Evolutionary conservation across 1,140 invertebrate genomes (phyloP).

Genomic region (Papilio aristodemus): DNA sequence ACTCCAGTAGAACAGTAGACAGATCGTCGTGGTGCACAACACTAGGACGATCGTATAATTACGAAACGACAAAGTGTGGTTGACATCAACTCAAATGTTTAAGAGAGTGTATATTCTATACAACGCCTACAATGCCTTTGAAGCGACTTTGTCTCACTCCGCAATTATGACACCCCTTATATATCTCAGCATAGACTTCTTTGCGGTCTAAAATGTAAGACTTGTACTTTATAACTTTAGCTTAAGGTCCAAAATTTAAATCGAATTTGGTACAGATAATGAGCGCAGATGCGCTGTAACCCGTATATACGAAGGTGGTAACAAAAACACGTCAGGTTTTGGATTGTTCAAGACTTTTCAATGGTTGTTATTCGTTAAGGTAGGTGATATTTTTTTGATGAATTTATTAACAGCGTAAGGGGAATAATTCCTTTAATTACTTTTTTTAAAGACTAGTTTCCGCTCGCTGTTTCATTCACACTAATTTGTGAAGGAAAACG

Average conservation of each 20-base stretch:
- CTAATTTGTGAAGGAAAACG: neutral
- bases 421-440: slow-evolving; percentile 32
- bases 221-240: slow-evolving; percentile 33
- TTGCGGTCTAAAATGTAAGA: slow-evolving; percentile 28
- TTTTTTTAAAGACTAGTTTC: slow-evolving; percentile 16
- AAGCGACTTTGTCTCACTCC: slow-evolving; percentile 72
- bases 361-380: slow-evolving; percentile 30
- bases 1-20: too few species aligned
- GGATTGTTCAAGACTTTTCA: slow-evolving; percentile 33
- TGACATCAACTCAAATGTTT: slow-evolving; percentile 69
- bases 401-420: slow-evolving; percentile 30
- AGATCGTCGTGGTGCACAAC: neutral
- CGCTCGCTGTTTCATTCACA: slow-evolving; percentile 6
- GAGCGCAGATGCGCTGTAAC: slow-evolving; percentile 18
- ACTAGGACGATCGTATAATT: slow-evolving; percentile 61
- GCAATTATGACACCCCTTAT: slow-evolving; percentile 77
- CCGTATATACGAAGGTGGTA: slow-evolving; percentile 29
- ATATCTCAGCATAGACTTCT: slow-evolving; percentile 50
- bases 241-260: slow-evolving; percentile 22
- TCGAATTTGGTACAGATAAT: neutral
- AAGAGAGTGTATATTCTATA: slow-evolving; percentile 68
- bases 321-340: slow-evolving; percentile 32
- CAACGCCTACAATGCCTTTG: slow-evolving; percentile 72
- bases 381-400: slow-evolving; percentile 29
- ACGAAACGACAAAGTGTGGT: slow-evolving; percentile 63